A percentile compares a stretch with the other conserved stretches of the same genome.
phyloP scores from a whole-genome alignment of 2,888 invertebrate species.

The Rhimphoctona megacephalus region DNA sequence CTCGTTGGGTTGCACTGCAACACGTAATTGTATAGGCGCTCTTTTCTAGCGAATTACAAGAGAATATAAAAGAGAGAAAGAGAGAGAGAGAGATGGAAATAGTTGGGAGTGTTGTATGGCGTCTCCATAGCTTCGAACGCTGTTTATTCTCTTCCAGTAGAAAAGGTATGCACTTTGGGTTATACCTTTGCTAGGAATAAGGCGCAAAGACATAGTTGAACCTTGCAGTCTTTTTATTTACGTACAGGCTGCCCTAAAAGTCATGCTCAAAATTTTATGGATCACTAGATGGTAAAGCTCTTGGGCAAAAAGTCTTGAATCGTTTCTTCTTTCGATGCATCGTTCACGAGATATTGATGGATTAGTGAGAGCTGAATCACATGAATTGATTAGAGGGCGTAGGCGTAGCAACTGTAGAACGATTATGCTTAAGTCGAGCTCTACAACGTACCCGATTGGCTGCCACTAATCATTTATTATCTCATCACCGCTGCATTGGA shows the following conservation, averaged over 20 bases:
- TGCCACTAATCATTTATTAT: background rate
- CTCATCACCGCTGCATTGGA: background rate
- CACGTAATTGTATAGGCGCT: constrained; percentile 61
- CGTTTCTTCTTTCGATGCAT: background rate
- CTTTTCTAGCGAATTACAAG: constrained; percentile 24
- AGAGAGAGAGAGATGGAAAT: background rate
- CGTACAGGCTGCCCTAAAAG: constrained; percentile 9
- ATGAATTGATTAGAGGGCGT: background rate
- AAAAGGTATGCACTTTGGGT: constrained; percentile 49
- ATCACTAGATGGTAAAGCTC: background rate
- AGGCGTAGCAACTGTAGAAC: background rate
- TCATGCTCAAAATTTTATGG: background rate
- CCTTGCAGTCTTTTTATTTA: constrained; percentile 24
- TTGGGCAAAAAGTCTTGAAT: background rate
- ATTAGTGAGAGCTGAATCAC: background rate
- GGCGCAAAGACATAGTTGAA: constrained; percentile 24
- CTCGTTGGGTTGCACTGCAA: constrained; percentile 49
- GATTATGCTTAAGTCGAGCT: too few relatives aligned
- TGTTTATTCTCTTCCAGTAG: constrained; percentile 62
- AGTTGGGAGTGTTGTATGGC: constrained; percentile 34
- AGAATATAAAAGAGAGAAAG: constrained; percentile 4
- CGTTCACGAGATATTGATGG: background rate
- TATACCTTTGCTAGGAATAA: constrained; percentile 43
- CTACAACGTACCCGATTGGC: background rate
- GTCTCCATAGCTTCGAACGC: constrained; percentile 44